Evolutionary conservation across 2,888 invertebrate species (phyloP).

Genomic region (Eremobia ochroleuca): DNA sequence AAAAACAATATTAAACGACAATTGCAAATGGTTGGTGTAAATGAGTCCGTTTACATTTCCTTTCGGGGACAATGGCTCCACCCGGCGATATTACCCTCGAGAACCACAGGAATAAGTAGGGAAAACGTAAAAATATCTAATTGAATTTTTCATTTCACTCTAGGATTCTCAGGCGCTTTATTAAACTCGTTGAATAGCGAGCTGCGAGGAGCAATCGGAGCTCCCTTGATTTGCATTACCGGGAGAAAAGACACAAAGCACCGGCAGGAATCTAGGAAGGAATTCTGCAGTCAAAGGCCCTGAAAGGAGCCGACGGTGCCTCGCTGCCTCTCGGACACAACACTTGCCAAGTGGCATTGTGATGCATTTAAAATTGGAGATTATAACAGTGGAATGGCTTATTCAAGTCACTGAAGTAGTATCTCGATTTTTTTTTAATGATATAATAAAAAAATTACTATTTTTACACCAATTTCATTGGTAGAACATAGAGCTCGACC

Average conservation of each 20-base stretch:
- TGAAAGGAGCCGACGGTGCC: slow-evolving; percentile 46
- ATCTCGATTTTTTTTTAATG: no score
- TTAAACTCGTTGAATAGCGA: slow-evolving; percentile 80
- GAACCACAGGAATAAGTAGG: slow-evolving; percentile 75
- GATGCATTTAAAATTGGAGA: slow-evolving; percentile 47
- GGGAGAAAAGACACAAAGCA: slow-evolving; percentile 77
- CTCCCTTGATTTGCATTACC: slow-evolving; percentile 82
- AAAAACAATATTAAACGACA: slow-evolving; percentile 77
- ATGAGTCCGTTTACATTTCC: slow-evolving; percentile 77
- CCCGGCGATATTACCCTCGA: slow-evolving; percentile 75
- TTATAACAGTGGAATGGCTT: slow-evolving; percentile 8
- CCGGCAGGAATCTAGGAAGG: slow-evolving; percentile 71
- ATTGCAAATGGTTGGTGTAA: slow-evolving; percentile 79
- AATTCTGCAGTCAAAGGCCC: slow-evolving; percentile 76
- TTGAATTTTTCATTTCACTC: slow-evolving; percentile 85
- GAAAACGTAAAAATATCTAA: slow-evolving; percentile 81
- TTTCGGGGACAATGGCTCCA: slow-evolving; percentile 73
- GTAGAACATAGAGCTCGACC: no score
- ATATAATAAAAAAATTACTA: no score
- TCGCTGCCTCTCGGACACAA: slow-evolving; percentile 50
- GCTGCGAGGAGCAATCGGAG: slow-evolving; percentile 80
- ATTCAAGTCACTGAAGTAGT: neutral
- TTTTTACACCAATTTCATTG: no score
- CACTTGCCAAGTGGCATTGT: slow-evolving; percentile 32
- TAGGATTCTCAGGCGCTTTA: slow-evolving; percentile 79